Conservation (phyloP, 2,888 invertebrate species). For the Tethea ocularis region DNA sequence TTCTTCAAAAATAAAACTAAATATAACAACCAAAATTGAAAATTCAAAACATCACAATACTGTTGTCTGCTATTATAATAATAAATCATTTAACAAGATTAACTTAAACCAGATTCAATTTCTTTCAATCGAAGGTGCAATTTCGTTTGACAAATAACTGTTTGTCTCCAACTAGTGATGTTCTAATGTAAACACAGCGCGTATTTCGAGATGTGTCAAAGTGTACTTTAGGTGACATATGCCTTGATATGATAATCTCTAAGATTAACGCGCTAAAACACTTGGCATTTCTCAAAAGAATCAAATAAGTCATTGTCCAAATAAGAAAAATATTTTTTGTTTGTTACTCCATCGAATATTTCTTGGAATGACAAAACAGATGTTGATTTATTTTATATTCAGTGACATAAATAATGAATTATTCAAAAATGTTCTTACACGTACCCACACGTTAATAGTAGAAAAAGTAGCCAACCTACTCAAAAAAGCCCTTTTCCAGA, state of each 20-base stretch:
- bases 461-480: neutral
- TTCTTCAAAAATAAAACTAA: no score
- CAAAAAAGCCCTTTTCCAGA: neutral
- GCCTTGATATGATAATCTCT: conserved; percentile 70
- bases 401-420: conserved; percentile 11
- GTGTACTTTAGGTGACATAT: conserved; percentile 60
- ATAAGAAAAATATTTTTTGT: conserved; percentile 41
- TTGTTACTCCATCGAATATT: conserved; percentile 25
- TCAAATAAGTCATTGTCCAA: conserved; percentile 60
- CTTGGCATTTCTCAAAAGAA: conserved; percentile 56
- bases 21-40: neutral
- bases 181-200: conserved; percentile 63
- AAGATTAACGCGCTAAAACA: conserved; percentile 59
- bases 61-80: neutral
- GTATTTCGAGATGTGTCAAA: conserved; percentile 68
- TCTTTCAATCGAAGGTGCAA: neutral
- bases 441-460: no score
- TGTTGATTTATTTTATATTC: conserved; percentile 18
- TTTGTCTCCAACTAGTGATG: conserved; percentile 45
- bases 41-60: neutral
- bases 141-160: conserved; percentile 13
- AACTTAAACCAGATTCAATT: neutral
- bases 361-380: conserved; percentile 22
- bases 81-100: neutral
- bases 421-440: neutral